Base-by-base conservation (phyloP, 2,113 vertebrate species). In the Craseonycteris thonglongyai region DNA sequence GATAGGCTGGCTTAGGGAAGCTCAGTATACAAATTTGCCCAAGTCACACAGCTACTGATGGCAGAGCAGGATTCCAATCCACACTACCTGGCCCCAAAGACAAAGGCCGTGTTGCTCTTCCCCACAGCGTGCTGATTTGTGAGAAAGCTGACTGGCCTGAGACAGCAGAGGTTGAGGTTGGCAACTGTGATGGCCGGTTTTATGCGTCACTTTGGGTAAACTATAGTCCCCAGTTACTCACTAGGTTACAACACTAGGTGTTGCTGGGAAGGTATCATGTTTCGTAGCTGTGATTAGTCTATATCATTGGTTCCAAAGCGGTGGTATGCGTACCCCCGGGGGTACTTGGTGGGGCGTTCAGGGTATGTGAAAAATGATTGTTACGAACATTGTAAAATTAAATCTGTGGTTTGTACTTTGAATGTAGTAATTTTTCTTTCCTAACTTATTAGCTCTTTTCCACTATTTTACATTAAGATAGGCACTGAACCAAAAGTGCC, bases 121-220 rank as follows among this genome's bases (percentile, higher is more conserved):
- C 24, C 30, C 11, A 18, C 1, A 1, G 14, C 3, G 30, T 15
- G n/a, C 54, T 10, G 45, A 12, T 30, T 1, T 10, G 7, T 30
- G 59, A 47, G 24, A 6, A 68, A 68, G 24, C 5, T 5, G 1
- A 35, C 40, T 28, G 85, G 47, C 56, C 78, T 35, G 83, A 91
- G 76, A 35, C 26, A 51, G 7, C 28, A 26, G 71, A 40, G 30
- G n/a, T 0, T 28, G 33, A 47, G 24, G 7, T 26, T 1, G 22
- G 19, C 33, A 40, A 35, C 14, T 2, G 38, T 19, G 3, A 7
- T 16, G 38, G 58, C 33, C 42, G 12, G 35, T 47, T 69, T 74
- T 80, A 14, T 9, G 40, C 10, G 51, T 65, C 76, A 5, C 5
- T 61, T 59, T 21, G 78, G 30, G 75, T 7, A 9, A 76, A 13